phyloP scores from a whole-genome alignment of 2,113 vertebrate genomes.

The Xenopus borealis region DNA sequence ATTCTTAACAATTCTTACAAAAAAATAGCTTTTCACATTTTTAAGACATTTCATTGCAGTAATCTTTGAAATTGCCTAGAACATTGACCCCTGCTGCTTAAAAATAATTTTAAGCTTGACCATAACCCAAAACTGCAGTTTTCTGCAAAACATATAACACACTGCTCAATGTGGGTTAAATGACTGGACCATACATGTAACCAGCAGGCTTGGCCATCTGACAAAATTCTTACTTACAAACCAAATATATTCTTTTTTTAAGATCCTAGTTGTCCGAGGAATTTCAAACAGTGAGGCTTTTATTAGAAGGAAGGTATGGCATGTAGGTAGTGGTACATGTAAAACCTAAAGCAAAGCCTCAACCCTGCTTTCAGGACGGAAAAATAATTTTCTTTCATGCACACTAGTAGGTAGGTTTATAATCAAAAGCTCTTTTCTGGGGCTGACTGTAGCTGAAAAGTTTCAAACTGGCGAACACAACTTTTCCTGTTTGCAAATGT shows the following conservation, averaged over 20 bases:
- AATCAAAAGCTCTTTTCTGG: not conserved
- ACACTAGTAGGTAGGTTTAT: not conserved
- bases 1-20: not conserved
- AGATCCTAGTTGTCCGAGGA: slow-evolving; percentile 16
- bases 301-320: slow-evolving; percentile 10
- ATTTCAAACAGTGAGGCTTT: slow-evolving; percentile 35
- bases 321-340: not conserved
- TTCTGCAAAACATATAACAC: slow-evolving; percentile 11
- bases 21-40: not conserved
- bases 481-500: not conserved
- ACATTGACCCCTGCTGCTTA: no score
- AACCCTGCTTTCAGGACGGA: not conserved
- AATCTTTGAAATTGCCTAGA: not conserved
- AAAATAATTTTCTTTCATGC: slow-evolving; percentile 7
- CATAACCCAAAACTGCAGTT: no score
- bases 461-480: not conserved
- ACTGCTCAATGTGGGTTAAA: not conserved
- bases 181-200: not conserved
- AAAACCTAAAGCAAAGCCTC: slow-evolving; percentile 11
- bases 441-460: not conserved
- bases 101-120: no score
- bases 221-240: slow-evolving; percentile 28
- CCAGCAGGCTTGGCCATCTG: slow-evolving; percentile 23
- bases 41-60: not conserved
- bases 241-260: slow-evolving; percentile 21